A percentile compares a stretch with the other conserved stretches of the same genome.
Evolutionary conservation across 2,113 vertebrate genomes (phyloP).

Genomic region (Strix aluco): DNA sequence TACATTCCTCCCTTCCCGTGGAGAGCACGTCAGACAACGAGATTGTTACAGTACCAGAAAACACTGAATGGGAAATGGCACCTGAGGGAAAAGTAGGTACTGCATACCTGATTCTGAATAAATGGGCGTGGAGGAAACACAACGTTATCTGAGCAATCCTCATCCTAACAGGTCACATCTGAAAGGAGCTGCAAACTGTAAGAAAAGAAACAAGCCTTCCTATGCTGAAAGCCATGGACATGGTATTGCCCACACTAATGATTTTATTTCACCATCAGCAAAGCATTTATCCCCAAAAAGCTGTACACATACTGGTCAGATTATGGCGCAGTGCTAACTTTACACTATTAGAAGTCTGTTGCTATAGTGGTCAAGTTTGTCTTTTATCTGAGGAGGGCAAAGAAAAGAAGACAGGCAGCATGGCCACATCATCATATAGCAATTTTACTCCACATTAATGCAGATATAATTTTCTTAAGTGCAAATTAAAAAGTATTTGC

Average conservation of each 20-base stretch:
- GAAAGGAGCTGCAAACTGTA: not conserved
- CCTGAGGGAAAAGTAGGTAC: constrained; percentile 24
- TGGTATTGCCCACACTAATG: not conserved
- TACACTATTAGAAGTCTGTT: constrained; percentile 12
- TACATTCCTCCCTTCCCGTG: not conserved
- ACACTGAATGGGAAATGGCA: constrained; percentile 12
- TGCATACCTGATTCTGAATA: not conserved
- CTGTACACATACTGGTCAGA: constrained; percentile 43
- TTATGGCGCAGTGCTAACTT: not conserved
- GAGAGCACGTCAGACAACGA: not conserved
- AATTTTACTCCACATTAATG: constrained; percentile 45
- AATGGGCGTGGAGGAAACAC: not conserved
- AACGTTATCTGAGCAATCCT: not conserved
- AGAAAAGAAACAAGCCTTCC: not conserved
- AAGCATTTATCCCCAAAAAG: constrained; percentile 53
- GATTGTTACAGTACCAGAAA: not conserved
- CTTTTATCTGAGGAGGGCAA: not conserved
- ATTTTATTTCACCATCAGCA: constrained; percentile 36
- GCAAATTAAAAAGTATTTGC: constrained; percentile 43
- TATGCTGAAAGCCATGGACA: not conserved
- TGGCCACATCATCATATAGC: constrained; percentile 23
- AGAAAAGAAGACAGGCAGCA: constrained; percentile 2
- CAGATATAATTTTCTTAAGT: constrained; percentile 21
- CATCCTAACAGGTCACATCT: not conserved
- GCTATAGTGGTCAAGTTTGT: not conserved